Evolutionary conservation across 2,113 vertebrate species (phyloP).

Genomic region (Burhinus bistriatus): DNA sequence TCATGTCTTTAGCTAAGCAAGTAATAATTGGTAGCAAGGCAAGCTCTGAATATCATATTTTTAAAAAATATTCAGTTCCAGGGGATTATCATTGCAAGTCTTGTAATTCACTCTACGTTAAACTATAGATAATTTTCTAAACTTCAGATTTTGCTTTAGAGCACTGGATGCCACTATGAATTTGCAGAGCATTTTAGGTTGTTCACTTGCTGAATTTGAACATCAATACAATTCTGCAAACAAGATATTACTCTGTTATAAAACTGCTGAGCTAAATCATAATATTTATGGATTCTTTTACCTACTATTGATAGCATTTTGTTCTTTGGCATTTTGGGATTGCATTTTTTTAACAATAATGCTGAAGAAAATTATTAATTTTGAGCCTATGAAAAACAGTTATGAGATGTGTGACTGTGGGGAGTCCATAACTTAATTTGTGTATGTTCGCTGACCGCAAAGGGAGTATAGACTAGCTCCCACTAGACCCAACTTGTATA

Average conservation of each 20-base stretch:
- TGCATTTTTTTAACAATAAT: not conserved
- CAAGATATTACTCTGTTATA: not conserved
- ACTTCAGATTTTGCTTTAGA: not conserved
- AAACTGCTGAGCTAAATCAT: not conserved
- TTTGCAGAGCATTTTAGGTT: not conserved
- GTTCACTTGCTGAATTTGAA: not conserved
- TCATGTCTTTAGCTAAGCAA: not conserved
- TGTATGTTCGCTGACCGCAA: not conserved
- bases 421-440: not conserved
- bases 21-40: not conserved
- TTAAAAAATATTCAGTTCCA: not conserved
- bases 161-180: not conserved
- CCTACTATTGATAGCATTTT: not conserved
- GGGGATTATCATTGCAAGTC: not conserved
- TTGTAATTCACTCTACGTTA: not conserved
- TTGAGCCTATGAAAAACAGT: not conserved
- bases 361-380: not conserved
- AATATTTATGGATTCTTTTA: not conserved
- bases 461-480: not conserved
- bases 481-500: not conserved
- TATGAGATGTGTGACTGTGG: not conserved
- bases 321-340: not conserved
- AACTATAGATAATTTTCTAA: not conserved
- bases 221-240: not conserved
- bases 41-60: not conserved